phyloP scores from a whole-genome alignment of 2,797 vertebrate genomes.

The Chaenodraco wilsoni region DNA sequence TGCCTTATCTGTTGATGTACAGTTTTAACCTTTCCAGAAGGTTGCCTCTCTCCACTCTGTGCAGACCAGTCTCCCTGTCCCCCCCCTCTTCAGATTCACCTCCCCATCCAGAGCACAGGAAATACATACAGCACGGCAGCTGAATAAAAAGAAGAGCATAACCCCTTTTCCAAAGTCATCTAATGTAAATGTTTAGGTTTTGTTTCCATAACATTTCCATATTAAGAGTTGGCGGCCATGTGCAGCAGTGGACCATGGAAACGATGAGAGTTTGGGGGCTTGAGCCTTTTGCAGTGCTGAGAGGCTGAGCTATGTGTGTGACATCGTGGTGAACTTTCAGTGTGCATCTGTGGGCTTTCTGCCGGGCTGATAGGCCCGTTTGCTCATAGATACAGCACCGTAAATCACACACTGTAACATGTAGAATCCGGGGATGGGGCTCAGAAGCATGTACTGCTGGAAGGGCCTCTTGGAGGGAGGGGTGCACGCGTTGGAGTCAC shows the following conservation, averaged over 20 bases:
- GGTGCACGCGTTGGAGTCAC: slow-evolving; percentile 19
- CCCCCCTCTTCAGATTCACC: slow-evolving; percentile 23
- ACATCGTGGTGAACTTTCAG: slow-evolving; percentile 83
- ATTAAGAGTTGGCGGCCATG: slow-evolving; percentile 79
- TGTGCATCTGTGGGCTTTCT: slow-evolving; percentile 89
- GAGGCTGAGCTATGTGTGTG: slow-evolving; percentile 78
- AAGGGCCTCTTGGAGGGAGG: slow-evolving; percentile 79
- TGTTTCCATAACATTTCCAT: slow-evolving; percentile 88
- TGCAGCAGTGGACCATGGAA: slow-evolving; percentile 63
- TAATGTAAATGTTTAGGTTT: slow-evolving; percentile 89
- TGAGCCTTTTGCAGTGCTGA: slow-evolving; percentile 49
- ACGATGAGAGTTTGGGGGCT: slow-evolving; percentile 50
- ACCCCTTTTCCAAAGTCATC: slow-evolving; percentile 77
- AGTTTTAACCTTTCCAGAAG: slow-evolving; percentile 85
- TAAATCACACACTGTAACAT: slow-evolving; percentile 91
- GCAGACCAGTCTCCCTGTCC: slow-evolving; percentile 29
- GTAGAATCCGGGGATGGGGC: slow-evolving; percentile 83
- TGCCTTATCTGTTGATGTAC: slow-evolving; percentile 85
- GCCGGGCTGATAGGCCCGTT: slow-evolving; percentile 90
- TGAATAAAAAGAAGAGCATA: slow-evolving; percentile 80
- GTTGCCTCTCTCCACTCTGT: slow-evolving; percentile 69
- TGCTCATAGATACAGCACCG: slow-evolving; percentile 86
- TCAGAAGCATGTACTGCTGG: slow-evolving; percentile 82
- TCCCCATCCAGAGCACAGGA: slow-evolving; percentile 55
- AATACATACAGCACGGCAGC: slow-evolving; percentile 61